Percentiles rank a stretch among this genome's conserved stretches.
phyloP scores from a whole-genome alignment of 2,797 vertebrate genomes.

The Salmo trutta region DNA sequence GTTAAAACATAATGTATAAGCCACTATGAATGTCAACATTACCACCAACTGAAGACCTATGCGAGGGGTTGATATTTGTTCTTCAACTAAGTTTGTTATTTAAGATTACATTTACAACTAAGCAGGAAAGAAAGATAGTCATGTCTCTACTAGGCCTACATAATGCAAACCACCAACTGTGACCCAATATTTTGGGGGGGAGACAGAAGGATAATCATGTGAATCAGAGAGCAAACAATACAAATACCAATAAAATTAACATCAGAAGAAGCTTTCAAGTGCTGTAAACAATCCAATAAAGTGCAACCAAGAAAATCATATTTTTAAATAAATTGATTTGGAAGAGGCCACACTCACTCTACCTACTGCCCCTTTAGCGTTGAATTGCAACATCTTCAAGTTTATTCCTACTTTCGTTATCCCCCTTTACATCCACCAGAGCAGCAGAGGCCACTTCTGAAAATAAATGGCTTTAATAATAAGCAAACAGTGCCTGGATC shows the following conservation, averaged over 20 bases:
- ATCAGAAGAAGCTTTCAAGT: constrained; percentile 46
- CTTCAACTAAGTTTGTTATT: constrained; percentile 53
- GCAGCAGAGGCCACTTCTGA: constrained; percentile 35
- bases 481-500: constrained; percentile 19
- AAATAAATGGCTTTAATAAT: constrained; percentile 29
- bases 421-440: constrained; percentile 14
- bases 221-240: constrained; percentile 50
- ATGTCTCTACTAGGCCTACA: constrained; percentile 51
- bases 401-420: constrained; percentile 1
- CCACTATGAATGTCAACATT: constrained; percentile 49
- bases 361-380: constrained; percentile 43
- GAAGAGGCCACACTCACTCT: constrained; percentile 23
- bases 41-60: constrained; percentile 56
- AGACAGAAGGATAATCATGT: constrained; percentile 65
- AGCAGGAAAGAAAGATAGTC: constrained; percentile 55
- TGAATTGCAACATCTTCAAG: constrained; percentile 19
- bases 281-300: constrained; percentile 62
- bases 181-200: constrained; percentile 42
- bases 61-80: constrained; percentile 28
- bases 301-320: constrained; percentile 64
- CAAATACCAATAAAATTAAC: constrained; percentile 57
- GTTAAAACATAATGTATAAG: constrained; percentile 47
- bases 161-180: constrained; percentile 44
- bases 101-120: constrained; percentile 48
- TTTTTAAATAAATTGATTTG: constrained; percentile 41